phyloP scores from a whole-genome alignment of 2,113 vertebrate genomes.

The Perca fluviatilis region DNA sequence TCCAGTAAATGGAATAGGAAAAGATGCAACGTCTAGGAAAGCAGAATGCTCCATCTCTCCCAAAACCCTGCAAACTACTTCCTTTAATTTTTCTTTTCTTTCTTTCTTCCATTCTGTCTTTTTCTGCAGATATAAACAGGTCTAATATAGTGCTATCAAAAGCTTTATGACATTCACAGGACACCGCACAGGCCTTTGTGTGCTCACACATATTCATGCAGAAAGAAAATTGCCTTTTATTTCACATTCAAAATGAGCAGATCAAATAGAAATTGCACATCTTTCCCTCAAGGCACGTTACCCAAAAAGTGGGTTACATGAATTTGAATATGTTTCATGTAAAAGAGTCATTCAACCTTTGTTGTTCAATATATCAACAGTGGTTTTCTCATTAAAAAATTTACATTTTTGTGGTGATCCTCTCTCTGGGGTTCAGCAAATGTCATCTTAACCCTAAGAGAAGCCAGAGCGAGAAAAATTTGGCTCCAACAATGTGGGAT shows the following conservation, averaged over 20 bases:
- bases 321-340: slow-evolving; percentile 63
- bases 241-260: slow-evolving; percentile 51
- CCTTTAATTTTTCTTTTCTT: slow-evolving; percentile 1
- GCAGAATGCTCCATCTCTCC: slow-evolving; percentile 26
- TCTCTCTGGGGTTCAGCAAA: slow-evolving; percentile 6
- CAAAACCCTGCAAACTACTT: slow-evolving; percentile 15
- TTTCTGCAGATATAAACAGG: background rate
- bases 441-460: slow-evolving; percentile 9
- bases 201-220: slow-evolving; percentile 7
- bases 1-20: slow-evolving; percentile 38
- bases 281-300: slow-evolving; percentile 29
- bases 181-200: slow-evolving; percentile 26
- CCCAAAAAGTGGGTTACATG: slow-evolving; percentile 61
- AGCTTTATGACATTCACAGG: slow-evolving; percentile 46
- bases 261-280: slow-evolving; percentile 52
- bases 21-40: slow-evolving; percentile 47
- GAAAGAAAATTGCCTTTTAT: slow-evolving; percentile 19
- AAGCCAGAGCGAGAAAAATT: background rate
- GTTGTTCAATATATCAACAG: slow-evolving; percentile 20
- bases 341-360: slow-evolving; percentile 32
- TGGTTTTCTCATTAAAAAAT: slow-evolving; percentile 14
- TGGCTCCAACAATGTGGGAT: too few relatives aligned
- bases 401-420: background rate
- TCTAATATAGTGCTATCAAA: slow-evolving; percentile 25
- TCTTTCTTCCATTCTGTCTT: background rate